phyloP scores from a whole-genome alignment of 1,140 invertebrate genomes.

The Philaenus spumarius region DNA sequence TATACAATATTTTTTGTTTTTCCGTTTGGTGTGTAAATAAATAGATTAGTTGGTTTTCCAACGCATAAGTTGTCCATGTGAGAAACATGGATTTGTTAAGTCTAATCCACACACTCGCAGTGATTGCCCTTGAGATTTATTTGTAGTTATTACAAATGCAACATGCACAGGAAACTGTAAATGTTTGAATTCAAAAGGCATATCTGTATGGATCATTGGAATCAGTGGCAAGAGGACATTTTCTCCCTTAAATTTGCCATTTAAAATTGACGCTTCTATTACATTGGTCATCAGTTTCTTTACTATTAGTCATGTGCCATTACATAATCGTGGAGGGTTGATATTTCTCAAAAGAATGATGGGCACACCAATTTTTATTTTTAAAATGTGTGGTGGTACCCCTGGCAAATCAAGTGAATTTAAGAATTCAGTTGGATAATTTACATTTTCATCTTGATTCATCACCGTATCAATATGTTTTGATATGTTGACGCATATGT shows the following conservation, averaged over 20 bases:
- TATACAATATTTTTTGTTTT: conserved; percentile 22
- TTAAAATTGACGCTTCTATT: conserved; percentile 27
- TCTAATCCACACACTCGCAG: conserved; percentile 20
- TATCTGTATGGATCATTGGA: conserved; percentile 15
- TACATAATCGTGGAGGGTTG: conserved; percentile 34
- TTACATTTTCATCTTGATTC: conserved; percentile 30
- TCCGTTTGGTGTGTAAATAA: conserved; percentile 2
- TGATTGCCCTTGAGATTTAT: conserved; percentile 35
- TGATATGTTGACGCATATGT: conserved; percentile 29
- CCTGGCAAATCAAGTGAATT: conserved; percentile 28
- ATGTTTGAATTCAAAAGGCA: conserved; percentile 20
- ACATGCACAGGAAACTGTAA: conserved; percentile 36
- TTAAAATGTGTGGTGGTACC: conserved; percentile 22
- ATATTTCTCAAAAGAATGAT: conserved; percentile 40
- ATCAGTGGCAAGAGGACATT: conserved; percentile 9
- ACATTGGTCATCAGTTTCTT: conserved; percentile 30
- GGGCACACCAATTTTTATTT: conserved; percentile 25
- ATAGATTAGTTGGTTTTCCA: conserved; percentile 9
- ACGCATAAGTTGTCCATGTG: conserved; percentile 30
- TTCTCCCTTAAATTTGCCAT: conserved; percentile 17
- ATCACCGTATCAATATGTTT: conserved; percentile 36
- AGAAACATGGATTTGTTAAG: conserved; percentile 30
- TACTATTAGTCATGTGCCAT: conserved; percentile 30
- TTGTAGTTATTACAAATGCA: conserved; percentile 42
- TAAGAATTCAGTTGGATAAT: conserved; percentile 38